Conservation (phyloP, 2,113 vertebrate genomes). For the Ardeotis arabs region DNA sequence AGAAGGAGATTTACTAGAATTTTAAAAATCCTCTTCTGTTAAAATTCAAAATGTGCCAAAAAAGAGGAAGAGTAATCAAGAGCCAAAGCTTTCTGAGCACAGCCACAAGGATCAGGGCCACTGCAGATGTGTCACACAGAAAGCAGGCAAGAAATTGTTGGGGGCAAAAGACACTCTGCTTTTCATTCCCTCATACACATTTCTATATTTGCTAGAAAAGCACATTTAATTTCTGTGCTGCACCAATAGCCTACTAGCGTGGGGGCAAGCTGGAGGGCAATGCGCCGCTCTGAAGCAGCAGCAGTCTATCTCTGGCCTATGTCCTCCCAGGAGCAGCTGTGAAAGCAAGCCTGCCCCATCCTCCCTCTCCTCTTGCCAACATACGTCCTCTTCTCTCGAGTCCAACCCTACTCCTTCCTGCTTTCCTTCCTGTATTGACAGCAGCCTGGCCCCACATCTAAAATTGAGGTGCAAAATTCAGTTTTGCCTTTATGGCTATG, state of each 20-base stretch:
- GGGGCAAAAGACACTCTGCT: background rate
- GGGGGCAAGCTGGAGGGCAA: background rate
- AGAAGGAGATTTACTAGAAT: background rate
- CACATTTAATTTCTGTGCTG: background rate
- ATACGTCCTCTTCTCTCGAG: fast-evolving
- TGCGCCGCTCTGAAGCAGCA: background rate
- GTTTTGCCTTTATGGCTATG: background rate
- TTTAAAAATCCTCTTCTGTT: background rate
- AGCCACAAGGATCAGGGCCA: background rate
- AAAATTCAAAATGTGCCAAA: background rate
- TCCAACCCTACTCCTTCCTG: background rate
- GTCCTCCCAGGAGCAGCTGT: background rate
- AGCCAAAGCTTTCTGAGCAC: background rate
- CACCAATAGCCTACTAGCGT: fast-evolving
- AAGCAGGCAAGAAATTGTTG: background rate
- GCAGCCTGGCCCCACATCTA: background rate
- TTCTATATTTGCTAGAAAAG: background rate
- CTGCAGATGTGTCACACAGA: background rate
- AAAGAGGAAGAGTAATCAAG: background rate
- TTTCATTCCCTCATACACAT: background rate
- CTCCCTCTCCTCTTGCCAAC: background rate
- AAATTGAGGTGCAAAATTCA: fast-evolving
- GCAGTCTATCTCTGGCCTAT: background rate
- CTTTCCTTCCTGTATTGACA: background rate
- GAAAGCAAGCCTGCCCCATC: background rate